Conservation (phyloP, 2,888 invertebrate genomes). For the Leptinotarsa peninsularis region DNA sequence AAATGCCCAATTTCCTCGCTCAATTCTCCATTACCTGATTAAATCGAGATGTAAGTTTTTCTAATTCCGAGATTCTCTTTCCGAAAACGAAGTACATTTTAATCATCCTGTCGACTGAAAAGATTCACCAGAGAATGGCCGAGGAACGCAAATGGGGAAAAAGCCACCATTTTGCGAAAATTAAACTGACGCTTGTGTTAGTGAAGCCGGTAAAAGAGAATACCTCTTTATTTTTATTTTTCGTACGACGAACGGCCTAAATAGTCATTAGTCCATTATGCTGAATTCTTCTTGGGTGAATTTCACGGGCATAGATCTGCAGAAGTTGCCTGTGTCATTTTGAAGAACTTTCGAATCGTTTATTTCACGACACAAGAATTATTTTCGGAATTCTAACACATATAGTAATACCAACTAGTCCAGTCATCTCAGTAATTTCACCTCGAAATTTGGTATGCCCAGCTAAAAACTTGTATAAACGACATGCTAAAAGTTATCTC, state of each 20-base stretch:
- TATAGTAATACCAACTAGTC: too few relatives aligned
- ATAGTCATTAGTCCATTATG: conserved; percentile 17
- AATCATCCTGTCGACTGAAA: conserved; percentile 42
- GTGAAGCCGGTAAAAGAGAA: not conserved
- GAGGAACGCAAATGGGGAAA: conserved; percentile 40
- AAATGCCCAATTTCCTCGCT: conserved; percentile 18
- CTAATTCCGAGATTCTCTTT: conserved; percentile 38
- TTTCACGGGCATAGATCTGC: not conserved
- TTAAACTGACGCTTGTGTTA: conserved; percentile 31
- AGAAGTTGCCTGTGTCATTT: not conserved
- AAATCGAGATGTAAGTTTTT: conserved; percentile 37
- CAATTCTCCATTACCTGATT: conserved; percentile 38
- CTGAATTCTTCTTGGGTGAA: not conserved
- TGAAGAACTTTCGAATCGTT: too few relatives aligned
- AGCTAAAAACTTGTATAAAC: too few relatives aligned
- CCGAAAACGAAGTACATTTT: conserved; percentile 37
- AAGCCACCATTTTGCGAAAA: conserved; percentile 36
- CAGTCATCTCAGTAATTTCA: too few relatives aligned
- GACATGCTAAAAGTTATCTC: too few relatives aligned
- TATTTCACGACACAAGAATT: too few relatives aligned
- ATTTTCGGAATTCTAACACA: too few relatives aligned
- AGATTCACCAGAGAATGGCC: conserved; percentile 37
- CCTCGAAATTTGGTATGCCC: too few relatives aligned
- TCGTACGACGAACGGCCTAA: not conserved
- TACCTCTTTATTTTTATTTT: not conserved